Evolutionary conservation across 2,888 invertebrate genomes (phyloP).

Genomic region (Priocnemis perturbator): DNA sequence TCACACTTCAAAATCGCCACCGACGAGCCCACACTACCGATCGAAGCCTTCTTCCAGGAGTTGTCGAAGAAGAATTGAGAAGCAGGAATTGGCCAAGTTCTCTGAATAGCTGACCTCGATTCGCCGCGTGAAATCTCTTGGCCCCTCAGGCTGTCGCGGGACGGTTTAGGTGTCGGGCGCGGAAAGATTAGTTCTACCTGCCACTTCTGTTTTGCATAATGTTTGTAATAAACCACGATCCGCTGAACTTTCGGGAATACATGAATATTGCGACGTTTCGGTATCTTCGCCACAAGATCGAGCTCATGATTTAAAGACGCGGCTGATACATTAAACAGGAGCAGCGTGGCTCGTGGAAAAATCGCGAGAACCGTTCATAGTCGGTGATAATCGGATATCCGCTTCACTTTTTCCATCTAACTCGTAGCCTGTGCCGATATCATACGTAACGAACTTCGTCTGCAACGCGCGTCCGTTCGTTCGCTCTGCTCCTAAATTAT

Average conservation of each 20-base stretch:
- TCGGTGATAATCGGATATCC: too few species aligned
- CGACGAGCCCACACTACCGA: constrained; percentile 87
- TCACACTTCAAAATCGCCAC: constrained; percentile 86
- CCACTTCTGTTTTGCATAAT: too few species aligned
- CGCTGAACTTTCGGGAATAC: too few species aligned
- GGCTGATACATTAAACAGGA: too few species aligned
- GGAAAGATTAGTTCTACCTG: too few species aligned
- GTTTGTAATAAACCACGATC: too few species aligned
- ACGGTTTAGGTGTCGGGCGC: too few species aligned
- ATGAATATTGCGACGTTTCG: not conserved
- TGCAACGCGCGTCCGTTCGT: not conserved
- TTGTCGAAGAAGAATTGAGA: constrained; percentile 80
- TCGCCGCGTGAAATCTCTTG: not conserved
- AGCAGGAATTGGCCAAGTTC: too few species aligned
- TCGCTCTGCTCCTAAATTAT: constrained; percentile 26
- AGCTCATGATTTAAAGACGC: not conserved
- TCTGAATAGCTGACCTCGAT: not conserved
- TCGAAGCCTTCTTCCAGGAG: constrained; percentile 88
- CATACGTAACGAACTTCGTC: not conserved
- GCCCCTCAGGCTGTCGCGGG: not conserved
- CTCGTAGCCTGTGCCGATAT: too few species aligned
- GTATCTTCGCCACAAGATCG: not conserved
- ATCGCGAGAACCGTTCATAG: too few species aligned
- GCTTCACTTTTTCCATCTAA: too few species aligned
- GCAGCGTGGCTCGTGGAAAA: too few species aligned